These are phyloP conservation scores for Cremastobaeus sp. DNA, from an alignment of 2,888 invertebrate genomes.

Conservation along the genomic window DNA sequence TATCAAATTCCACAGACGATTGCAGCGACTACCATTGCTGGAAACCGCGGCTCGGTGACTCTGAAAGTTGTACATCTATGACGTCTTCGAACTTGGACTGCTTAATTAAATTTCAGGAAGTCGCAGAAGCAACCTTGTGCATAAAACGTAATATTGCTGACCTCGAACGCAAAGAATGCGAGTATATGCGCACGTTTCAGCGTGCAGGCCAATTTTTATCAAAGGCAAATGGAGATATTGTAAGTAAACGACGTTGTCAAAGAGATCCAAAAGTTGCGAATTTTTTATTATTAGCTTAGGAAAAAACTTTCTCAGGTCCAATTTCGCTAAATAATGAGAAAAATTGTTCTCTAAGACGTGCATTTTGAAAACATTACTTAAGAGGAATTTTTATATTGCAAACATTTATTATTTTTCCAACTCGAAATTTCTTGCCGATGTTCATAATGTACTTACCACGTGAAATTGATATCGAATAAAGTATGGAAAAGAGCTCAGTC, in stretches of 20 bases:
- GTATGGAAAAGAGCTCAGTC: conserved; percentile 27
- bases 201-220: conserved; percentile 83
- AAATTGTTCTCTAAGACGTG: no score
- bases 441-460: not conserved
- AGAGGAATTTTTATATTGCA: not conserved
- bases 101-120: conserved; percentile 79
- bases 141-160: conserved; percentile 83
- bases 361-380: no score
- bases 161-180: conserved; percentile 83
- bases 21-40: conserved; percentile 66
- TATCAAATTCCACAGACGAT: conserved; percentile 58
- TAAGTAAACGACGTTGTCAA: conserved; percentile 12
- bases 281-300: no score
- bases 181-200: conserved; percentile 85
- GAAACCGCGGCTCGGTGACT: conserved; percentile 57
- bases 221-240: conserved; percentile 43
- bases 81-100: conserved; percentile 75
- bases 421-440: not conserved
- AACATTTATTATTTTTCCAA: not conserved
- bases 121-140: conserved; percentile 81
- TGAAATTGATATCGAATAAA: conserved; percentile 22
- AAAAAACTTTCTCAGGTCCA: no score
- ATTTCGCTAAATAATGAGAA: no score
- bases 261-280: not conserved
- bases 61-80: conserved; percentile 68